Base-by-base conservation (phyloP, 2,113 vertebrate genomes). In the Geothlypis trichas region DNA sequence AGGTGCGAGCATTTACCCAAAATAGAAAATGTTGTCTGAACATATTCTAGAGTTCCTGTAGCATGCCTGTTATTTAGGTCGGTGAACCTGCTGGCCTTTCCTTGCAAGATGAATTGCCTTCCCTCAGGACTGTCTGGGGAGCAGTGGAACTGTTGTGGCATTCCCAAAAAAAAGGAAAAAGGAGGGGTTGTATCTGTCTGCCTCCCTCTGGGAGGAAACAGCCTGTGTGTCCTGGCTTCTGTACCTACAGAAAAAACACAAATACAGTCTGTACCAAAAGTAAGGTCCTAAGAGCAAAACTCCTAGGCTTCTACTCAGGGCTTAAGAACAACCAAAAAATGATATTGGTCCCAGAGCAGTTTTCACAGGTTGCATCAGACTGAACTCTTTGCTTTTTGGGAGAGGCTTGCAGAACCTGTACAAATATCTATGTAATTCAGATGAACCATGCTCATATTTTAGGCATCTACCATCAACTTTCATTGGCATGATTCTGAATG, bases 61-160 rank as follows among this genome's bases (percentile, higher is more conserved):
- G 30, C 61, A 73, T 28, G 59, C 51, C 58, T 82, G 0, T 90
- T 88, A 92, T 27, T 31, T 77, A 68, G 83, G 80, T 78, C 0
- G 0, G 28, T 68, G 74, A 96, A 72, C 68, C 76, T 90, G 52
- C 44, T 87, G 78, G 78, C 71, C 69, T 80, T 80, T 65, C 19
- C 72, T 76, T 55, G 26, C 58, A 85, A 76, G 84, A 88, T 79
- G 67, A 89, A 85, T 95, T 95, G 61, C 68, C 31, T 93, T 89
- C 54, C 24, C 61, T 77, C 33, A 37, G 88, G 74, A 81, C 58
- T 77, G 55, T 90, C 58, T 93, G 77, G 59, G n/a, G 69, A 94
- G 24, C 42, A 42, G 52, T 1, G 4, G 49, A 66, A 20, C 11
- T 76, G 35, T n/a, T 42, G 11, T 66, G 76, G 59, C 51, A 46